Percentiles rank a stretch among this genome's conserved stretches.
phyloP scores from a whole-genome alignment of 2,797 vertebrate genomes.

The Lateolabrax maculatus region DNA sequence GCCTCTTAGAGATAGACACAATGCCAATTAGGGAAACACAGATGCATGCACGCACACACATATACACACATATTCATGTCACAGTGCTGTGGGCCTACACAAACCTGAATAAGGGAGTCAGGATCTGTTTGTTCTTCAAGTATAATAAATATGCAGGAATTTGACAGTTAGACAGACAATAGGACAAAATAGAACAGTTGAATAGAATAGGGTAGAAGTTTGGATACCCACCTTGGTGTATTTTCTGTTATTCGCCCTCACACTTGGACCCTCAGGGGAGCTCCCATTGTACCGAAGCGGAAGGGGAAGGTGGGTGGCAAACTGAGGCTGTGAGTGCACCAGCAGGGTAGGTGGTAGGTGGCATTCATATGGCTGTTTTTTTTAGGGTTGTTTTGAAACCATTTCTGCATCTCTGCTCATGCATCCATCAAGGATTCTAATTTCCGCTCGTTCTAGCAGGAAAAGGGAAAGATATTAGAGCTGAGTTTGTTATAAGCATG shows the following conservation, averaged over 20 bases:
- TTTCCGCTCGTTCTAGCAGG: background rate
- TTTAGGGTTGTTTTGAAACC: constrained; percentile 47
- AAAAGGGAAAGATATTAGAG: background rate
- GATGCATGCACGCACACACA: constrained; percentile 15
- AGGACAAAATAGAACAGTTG: constrained; percentile 7
- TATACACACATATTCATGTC: constrained; percentile 1
- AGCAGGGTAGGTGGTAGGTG: constrained; percentile 67
- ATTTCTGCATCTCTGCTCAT: constrained; percentile 37
- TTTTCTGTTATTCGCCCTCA: constrained; percentile 69
- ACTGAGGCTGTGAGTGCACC: constrained; percentile 65
- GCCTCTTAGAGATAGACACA: constrained; percentile 75
- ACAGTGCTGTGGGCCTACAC: background rate
- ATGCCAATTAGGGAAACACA: constrained; percentile 64
- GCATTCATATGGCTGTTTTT: constrained; percentile 55
- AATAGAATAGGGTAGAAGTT: constrained; percentile 33
- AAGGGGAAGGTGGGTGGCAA: constrained; percentile 79
- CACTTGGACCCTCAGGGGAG: constrained; percentile 70
- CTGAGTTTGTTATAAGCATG: background rate
- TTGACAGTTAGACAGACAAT: constrained; percentile 12
- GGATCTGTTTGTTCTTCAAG: constrained; percentile 17
- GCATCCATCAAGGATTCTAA: constrained; percentile 39
- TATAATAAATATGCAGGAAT: constrained; percentile 40
- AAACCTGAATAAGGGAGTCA: constrained; percentile 24
- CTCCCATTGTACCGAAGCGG: constrained; percentile 68
- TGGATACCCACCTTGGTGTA: constrained; percentile 52